These are phyloP conservation scores for Leptodactylus fuscus DNA, from an alignment of 2,113 vertebrate genomes.

Conservation along the genomic window DNA sequence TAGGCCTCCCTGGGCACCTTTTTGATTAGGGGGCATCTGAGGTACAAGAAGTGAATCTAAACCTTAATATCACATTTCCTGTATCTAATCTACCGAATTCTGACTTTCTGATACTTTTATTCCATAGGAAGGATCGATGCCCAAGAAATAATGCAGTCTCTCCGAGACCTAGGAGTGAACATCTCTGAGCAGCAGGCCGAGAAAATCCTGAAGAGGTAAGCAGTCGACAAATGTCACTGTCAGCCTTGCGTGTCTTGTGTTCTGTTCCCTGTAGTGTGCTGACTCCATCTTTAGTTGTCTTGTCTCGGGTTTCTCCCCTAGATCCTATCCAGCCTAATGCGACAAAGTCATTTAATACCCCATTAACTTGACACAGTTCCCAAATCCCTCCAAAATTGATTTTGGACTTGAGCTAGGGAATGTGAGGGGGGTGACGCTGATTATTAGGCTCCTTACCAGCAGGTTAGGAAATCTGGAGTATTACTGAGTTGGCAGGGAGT, in stretches of 20 bases:
- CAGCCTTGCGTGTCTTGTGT: background rate
- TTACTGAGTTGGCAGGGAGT: background rate
- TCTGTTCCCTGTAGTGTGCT: background rate
- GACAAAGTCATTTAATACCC: background rate
- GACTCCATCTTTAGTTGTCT: background rate
- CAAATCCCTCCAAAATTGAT: background rate
- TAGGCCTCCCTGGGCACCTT: too few relatives aligned
- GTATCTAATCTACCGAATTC: background rate
- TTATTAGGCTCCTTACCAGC: background rate
- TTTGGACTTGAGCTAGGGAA: background rate
- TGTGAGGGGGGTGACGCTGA: background rate
- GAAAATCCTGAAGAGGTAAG: constrained; percentile 92
- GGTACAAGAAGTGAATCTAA: too few relatives aligned
- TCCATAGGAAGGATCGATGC: constrained; percentile 87
- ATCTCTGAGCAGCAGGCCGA: constrained; percentile 96
- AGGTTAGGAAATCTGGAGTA: background rate
- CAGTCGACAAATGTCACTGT: background rate
- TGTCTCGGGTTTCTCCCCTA: background rate
- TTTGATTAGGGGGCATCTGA: too few relatives aligned
- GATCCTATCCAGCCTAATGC: background rate
- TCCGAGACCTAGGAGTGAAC: constrained; percentile 91
- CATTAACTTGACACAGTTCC: background rate
- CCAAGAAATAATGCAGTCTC: constrained; percentile 94
- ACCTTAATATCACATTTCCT: too few relatives aligned
- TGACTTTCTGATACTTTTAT: background rate